Percentiles rank a stretch among this genome's conserved stretches.
Evolutionary conservation across 2,888 invertebrate genomes (phyloP).

Genomic region (Oscheius sp.): DNA sequence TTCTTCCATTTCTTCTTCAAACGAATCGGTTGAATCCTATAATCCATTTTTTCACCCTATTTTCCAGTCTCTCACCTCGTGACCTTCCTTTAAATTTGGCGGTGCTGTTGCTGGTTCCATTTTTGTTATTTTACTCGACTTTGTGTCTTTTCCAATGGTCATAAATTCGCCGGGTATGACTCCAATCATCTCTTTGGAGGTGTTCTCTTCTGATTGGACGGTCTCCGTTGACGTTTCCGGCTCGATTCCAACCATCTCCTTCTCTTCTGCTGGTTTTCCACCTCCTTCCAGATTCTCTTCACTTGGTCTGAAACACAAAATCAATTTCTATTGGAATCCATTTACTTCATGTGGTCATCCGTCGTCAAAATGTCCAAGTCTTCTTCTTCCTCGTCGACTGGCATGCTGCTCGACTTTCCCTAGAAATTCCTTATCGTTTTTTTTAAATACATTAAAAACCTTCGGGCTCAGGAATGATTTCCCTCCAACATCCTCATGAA

Average conservation of each 20-base stretch:
- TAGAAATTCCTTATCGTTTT: no score
- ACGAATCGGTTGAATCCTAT: no score
- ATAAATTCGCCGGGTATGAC: background rate
- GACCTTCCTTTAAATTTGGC: background rate
- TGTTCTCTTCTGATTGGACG: background rate
- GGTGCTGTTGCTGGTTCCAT: constrained; percentile 7
- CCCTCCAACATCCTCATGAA: constrained; percentile 10
- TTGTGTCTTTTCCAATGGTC: constrained; percentile 1
- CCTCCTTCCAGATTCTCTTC: background rate
- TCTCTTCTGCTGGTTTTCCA: background rate
- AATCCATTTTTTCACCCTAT: background rate
- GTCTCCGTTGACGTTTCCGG: background rate
- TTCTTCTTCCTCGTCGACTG: background rate
- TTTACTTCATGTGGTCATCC: constrained; percentile 11
- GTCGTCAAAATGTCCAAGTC: constrained; percentile 16
- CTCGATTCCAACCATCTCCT: background rate
- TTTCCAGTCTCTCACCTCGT: background rate
- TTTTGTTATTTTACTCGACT: background rate
- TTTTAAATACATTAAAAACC: background rate
- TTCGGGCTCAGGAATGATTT: background rate
- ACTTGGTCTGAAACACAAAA: background rate
- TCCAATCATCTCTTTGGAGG: background rate
- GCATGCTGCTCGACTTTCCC: background rate
- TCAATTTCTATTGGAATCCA: background rate
- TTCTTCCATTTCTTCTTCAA: no score